These are phyloP conservation scores for Thalassophryne amazonica DNA, from an alignment of 2,797 vertebrate species.

Conservation along the genomic window DNA sequence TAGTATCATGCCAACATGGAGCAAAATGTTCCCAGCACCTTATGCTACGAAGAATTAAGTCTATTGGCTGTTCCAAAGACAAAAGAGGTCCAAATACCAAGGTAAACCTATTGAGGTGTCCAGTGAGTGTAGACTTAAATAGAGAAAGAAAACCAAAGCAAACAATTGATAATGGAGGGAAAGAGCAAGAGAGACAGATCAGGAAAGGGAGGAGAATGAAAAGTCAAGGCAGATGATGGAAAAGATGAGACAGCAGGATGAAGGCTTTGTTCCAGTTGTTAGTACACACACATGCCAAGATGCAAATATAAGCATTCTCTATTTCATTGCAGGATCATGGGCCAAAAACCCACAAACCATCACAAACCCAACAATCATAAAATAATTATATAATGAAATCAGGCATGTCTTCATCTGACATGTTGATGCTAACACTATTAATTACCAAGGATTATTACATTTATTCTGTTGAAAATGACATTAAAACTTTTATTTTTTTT, in stretches of 20 bases:
- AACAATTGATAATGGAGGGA: neutral
- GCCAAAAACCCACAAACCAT: constrained; percentile 18
- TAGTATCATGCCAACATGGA: too few species aligned
- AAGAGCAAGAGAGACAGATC: constrained; percentile 9
- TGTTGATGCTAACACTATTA: neutral
- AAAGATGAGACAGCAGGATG: constrained; percentile 14
- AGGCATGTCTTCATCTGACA: neutral
- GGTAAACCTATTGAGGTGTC: too few species aligned
- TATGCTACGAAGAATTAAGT: too few species aligned
- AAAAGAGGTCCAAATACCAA: too few species aligned
- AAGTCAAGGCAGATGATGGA: constrained; percentile 20
- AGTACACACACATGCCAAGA: constrained; percentile 65
- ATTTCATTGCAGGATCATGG: constrained; percentile 12
- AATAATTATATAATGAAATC: neutral
- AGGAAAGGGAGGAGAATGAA: neutral
- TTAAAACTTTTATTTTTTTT: too few species aligned
- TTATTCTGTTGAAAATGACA: neutral
- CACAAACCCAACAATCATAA: constrained; percentile 49
- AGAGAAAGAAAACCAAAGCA: neutral
- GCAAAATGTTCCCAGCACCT: too few species aligned
- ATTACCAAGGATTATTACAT: neutral
- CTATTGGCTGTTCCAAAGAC: too few species aligned
- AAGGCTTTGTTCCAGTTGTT: constrained; percentile 53
- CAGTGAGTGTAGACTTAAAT: too few species aligned
- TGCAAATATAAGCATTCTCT: constrained; percentile 42